Evolutionary conservation across 2,113 vertebrate genomes (phyloP), one percentile per base, ranked within the genome.

Genomic region (Laticauda laticaudata): DNA sequence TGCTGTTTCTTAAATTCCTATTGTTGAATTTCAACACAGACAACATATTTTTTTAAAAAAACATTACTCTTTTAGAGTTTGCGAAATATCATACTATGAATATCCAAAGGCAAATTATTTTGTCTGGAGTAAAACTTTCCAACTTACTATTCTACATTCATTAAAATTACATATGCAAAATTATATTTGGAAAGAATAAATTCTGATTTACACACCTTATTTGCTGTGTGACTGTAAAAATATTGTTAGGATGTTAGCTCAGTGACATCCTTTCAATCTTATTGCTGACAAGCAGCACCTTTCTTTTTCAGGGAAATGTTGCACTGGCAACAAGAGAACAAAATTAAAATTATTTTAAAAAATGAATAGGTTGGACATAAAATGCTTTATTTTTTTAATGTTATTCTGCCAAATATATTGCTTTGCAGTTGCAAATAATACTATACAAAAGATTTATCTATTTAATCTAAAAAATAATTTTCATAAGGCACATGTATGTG

Each of bases 61-160:
- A 45, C 45, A n/a, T 90, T 96, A 96, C 96, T 97, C 94, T 97
- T 92, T 97, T 97, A 98, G 97, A 97, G 97, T 96, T 97, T 96
- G 93, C 95, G 97, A 97, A 96, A 95, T 97, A 96, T 95, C 92
- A 97, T 96, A 92, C 23, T 26, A 94, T 95, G 95, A 93, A 92
- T 91, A 93, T 96, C 95, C 95, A 96, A 95, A 97, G 96, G 96
- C 97, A 96, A 96, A 39, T 92, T 97, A 95, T 95, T 97, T 94
- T 97, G 96, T 96, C 95, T 97, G 97, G 97, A 97, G 96, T 97
- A 97, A 97, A 97, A 97, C 95, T 95, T 97, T 96, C 96, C 96
- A 96, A 95, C 86, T 69, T 91, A 96, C 95, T 95, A 64, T 97
- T 94, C 5, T 93, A 95, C 5, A 92, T 6, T 92, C 90, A 0